Base-by-base conservation (phyloP, 1,140 invertebrate genomes). In the Leptinotarsa lineolata region DNA sequence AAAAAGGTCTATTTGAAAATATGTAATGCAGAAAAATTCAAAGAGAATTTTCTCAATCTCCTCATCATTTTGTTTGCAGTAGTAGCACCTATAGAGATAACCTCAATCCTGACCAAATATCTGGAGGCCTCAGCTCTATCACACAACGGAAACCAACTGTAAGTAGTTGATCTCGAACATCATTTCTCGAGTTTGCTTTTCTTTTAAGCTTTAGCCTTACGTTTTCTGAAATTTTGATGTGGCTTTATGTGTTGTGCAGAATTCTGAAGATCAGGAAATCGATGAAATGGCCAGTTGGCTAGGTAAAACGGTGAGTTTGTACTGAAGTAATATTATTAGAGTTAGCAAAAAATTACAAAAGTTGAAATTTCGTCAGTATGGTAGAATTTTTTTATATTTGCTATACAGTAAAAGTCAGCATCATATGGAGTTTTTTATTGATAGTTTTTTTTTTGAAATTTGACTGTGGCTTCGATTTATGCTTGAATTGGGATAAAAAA, bases 231-330 rank as follows among this genome's bases (percentile, higher is more conserved):
- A 67, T 39, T 59, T 58, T 69, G 54, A 69, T 59, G 69, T 71
- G 61, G 80, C 78, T 81, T 77, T 80, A 71, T 82, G 77, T 82
- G 58, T 80, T 85, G 79, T 85, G 80, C 86, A 91, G 91, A 92
- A 88, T 88, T 91, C 90, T 78, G 78, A 78, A 86, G 92, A 95
- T 82, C 91, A 91, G 84, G 95, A 97, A 85, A 94, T 96, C 88
- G 94, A 95, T 88, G 95, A 97, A 87, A 96, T 97, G 90, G 95
- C 95, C 79, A 92, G 93, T 81, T 97, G 95, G 95, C 89, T 97
- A 80, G 91, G 89, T 81, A 90, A 87, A 21, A 81, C 82, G 76
- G 83, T 84, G 82, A 81, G 82, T 80, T 58, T 48, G 30, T 11
- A 39, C 11, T 39, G 8, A 39, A 39, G 30, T 39, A 11, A 39